Conservation (phyloP, 2,797 vertebrate genomes). For the Garrulus glandarius region DNA sequence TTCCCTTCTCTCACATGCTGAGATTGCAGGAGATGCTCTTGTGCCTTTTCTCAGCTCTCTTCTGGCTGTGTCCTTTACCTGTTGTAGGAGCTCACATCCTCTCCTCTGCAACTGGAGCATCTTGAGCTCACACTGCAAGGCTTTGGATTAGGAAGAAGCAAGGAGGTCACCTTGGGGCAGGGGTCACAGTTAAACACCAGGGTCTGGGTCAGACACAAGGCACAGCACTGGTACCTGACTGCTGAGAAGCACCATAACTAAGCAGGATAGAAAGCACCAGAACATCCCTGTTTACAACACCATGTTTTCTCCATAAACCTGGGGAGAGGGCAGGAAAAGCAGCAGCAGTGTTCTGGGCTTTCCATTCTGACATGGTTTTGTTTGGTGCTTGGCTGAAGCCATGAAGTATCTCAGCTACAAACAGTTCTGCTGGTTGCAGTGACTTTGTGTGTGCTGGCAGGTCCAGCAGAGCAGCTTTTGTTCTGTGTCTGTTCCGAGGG, state of each 20-base stretch:
- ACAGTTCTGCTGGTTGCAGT: neutral
- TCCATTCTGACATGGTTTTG: neutral
- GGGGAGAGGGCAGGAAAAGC: neutral
- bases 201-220: neutral
- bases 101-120: neutral
- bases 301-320: neutral
- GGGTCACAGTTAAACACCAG: neutral
- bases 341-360: neutral
- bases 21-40: neutral
- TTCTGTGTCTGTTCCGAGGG: neutral
- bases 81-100: neutral
- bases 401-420: neutral
- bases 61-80: neutral
- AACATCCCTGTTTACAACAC: neutral
- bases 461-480: neutral
- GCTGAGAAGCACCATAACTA: accelerated
- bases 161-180: neutral
- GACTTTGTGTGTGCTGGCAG: neutral
- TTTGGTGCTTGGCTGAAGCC: neutral
- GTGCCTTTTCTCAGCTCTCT: neutral
- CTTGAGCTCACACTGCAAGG: neutral
- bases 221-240: neutral
- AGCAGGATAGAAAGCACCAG: neutral
- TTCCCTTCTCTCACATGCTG: neutral
- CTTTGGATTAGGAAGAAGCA: neutral